Evolutionary conservation across 2,888 invertebrate genomes (phyloP), one percentile per base, ranked within the genome.

Genomic region (Abrostola tripartita): DNA sequence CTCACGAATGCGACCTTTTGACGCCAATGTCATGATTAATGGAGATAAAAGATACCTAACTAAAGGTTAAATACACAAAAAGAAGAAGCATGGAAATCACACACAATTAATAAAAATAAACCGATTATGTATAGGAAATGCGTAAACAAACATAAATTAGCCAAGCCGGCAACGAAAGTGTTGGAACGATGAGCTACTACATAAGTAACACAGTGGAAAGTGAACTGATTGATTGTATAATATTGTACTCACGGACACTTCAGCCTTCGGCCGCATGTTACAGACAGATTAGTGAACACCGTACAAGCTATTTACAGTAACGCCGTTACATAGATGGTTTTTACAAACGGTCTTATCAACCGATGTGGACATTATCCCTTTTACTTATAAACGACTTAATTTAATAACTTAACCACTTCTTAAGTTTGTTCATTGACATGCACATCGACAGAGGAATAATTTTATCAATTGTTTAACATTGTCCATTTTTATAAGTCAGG

Each of bases 211-310:
- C 40, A 68, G 51, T 79, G 52, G 71, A 76, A 78, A 74, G 76
- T 71, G 52, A 74, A 70, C 76, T 74, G 68, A 78, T 74, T 78
- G 76, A 79, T 78, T 79, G 74, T 82, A 80, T 71, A 84, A 77
- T 81, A 56, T 78, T 60, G 49, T 95, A 96, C 96, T 96, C 95
- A 96, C 96, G 95, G 95, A 95, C 80, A 96, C 96, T 95, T 96
- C 96, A 92, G 96, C 96, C 96, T 96, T 95, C 86, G 83, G 95
- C 92, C 92, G 95, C 95, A 92, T 92, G 92, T 90, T 90, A 82
- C 87, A 87, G 88, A 92, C 88, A 90, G 86, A 83, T 85, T 83
- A 85, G 82, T 90, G 84, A 87, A 85, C 79, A 88, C 84, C 86
- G 69, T 79, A 83, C 81, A 91, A 92, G 92, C 93, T 92, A 93